Base-by-base conservation (phyloP, 2,888 invertebrate genomes). In the Asteroscopus sphinx region DNA sequence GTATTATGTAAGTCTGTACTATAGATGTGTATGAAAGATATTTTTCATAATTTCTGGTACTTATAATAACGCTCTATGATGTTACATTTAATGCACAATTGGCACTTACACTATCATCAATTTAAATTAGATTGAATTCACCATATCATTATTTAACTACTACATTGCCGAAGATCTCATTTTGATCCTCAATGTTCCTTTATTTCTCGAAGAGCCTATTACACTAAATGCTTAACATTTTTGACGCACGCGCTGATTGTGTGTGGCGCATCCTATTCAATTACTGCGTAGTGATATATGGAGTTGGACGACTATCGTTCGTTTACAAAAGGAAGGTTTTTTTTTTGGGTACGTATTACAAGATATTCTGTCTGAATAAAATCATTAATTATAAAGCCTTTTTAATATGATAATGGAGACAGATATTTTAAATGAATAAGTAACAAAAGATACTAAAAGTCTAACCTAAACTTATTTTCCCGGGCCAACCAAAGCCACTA, bases 261-360 rank as follows among this genome's bases (percentile, higher is more conserved):
- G n/a, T n/a, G n/a, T n/a, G n/a, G 51, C 66, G 58, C 53, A 47
- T 71, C 55, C 6, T 73, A 76, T 77, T 71, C 79, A 82, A 81
- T 82, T 83, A 83, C 78, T 21, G 21, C 1, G 2, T 21, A 21
- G 21, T 78, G 81, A 82, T 71, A 77, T 78, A 83, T 79, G 57
- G 74, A 12, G 21, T 13, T 44, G 3, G 21, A 13, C 9, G 21
- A 6, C 21, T 3, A 21, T 21, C 21, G 21, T 21, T 21, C 6
- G 21, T 21, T 21, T 21, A 21, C 21, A 6, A 21, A 21, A 4
- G 4, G 4, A 21, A 1, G 6, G 21, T 21, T 21, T 21, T 21
- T 3, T 3, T 21, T 21, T 21, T 4, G 21, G 6, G 21, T 6
- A 21, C 4, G 17, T 21, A 3, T 21, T 21, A 4, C 3, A 3